Base-by-base conservation (phyloP, 2,888 invertebrate genomes). In the Cepaea hortensis region DNA sequence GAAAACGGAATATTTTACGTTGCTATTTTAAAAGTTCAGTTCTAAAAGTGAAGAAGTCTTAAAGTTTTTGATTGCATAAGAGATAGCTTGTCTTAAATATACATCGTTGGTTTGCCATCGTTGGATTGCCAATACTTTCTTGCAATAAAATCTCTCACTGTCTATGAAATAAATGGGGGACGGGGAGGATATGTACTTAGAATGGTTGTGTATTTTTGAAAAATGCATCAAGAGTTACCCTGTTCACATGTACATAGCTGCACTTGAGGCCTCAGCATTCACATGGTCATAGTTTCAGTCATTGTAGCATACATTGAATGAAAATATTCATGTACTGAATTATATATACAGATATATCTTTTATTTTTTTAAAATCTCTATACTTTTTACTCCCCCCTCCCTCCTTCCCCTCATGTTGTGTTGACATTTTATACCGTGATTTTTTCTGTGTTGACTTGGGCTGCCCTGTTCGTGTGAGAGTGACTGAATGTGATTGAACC, bases 321-420 rank as follows among this genome's bases (percentile, higher is more conserved):
- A 55, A 83, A 55, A 83, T 84, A 76, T 84, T 76, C 77, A 77
- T 84, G 76, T 84, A 61, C 62, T 65, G 65, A 84, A 77, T 62
- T 84, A 84, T 84, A 84, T 77, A 84, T 77, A 84, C 48, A 77
- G 46, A 84, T 77, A 84, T 84, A 84, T 70, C 61, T 62, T 46
- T n/a, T 76, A 65, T 84, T 62, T 84, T 76, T 84, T 84, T 84
- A 62, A 65, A 65, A 18, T 65, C 76, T 77, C 76, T 76, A 76
- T 84, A 84, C n/a, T 84, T 76, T 73, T 75, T 50, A 62, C 76
- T 55, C 55, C 55, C 55, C 3, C 55, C 55, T 55, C 55, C 55
- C 55, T 55, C 55, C 55, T 11, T 55, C 55, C 65, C 23, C n/a
- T 61, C 20, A 65, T 84, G 84, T 84, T 84, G 84, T 84, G 62